Percentiles rank a stretch among this genome's conserved stretches.
Evolutionary conservation across 2,888 invertebrate genomes (phyloP).

Genomic region (Apamea crenata): DNA sequence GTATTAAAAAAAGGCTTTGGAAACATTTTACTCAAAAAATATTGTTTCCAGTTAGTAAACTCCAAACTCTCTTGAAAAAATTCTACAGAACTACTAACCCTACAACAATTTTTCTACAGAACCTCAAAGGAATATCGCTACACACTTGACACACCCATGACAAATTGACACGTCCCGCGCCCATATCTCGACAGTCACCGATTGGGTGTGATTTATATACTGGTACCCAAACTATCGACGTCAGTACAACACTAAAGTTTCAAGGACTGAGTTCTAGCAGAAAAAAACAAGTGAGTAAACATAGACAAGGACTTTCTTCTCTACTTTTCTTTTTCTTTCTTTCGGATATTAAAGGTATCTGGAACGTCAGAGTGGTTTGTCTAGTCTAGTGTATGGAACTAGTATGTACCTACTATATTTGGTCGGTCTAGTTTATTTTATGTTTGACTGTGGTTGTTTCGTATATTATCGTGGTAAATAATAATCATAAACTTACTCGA

Average conservation of each 20-base stretch:
- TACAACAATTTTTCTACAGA: conserved; percentile 49
- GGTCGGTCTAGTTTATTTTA: background rate
- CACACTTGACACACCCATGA: conserved; percentile 60
- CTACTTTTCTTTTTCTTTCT: background rate
- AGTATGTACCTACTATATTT: background rate
- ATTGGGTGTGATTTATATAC: conserved; percentile 81
- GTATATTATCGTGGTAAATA: background rate
- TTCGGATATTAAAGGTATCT: background rate
- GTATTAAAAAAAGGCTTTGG: background rate
- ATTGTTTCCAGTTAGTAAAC: background rate
- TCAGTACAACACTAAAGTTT: conserved; percentile 66
- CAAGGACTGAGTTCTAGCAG: conserved; percentile 43
- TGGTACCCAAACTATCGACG: conserved; percentile 49
- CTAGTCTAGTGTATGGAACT: background rate
- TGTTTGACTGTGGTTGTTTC: background rate
- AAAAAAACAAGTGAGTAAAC: conserved; percentile 51
- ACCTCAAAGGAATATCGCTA: conserved; percentile 7
- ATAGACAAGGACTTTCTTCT: background rate
- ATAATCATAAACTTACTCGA: conserved; percentile 2
- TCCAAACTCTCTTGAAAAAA: background rate
- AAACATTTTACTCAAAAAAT: background rate
- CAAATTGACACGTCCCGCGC: conserved; percentile 69
- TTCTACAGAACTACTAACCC: background rate
- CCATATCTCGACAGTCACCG: conserved; percentile 72
- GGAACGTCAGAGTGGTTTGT: background rate